phyloP scores from a whole-genome alignment of 2,797 vertebrate species.

The Aselliscus stoliczkanus region DNA sequence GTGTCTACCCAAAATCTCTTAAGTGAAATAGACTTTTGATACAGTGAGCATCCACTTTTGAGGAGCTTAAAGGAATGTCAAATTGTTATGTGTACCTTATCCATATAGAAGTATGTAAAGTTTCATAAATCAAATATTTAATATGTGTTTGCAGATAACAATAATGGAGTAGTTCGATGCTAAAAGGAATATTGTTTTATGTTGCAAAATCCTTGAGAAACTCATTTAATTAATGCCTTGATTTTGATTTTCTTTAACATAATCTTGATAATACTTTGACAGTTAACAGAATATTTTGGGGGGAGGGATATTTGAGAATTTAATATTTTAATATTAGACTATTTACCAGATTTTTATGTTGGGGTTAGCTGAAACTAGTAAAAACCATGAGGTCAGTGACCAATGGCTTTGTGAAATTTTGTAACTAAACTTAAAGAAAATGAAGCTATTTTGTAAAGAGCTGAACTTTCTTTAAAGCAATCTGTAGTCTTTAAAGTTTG shows the following conservation, averaged over 20 bases:
- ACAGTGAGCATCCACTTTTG: background rate
- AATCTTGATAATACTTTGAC: background rate
- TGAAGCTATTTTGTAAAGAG: conserved; percentile 23
- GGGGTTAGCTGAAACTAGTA: background rate
- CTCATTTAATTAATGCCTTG: conserved; percentile 33
- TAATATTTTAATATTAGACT: background rate
- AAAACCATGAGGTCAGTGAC: background rate
- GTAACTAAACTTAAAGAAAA: conserved; percentile 12
- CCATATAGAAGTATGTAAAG: background rate
- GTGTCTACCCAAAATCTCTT: background rate
- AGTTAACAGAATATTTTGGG: background rate
- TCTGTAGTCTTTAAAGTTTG: background rate
- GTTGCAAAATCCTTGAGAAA: background rate
- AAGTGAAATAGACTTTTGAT: background rate
- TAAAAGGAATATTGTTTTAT: background rate
- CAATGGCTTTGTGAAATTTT: background rate
- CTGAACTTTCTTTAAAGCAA: background rate
- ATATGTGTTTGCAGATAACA: conserved; percentile 11
- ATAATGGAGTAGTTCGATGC: background rate
- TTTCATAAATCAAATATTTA: conserved; percentile 26
- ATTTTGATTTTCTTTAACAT: conserved; percentile 35
- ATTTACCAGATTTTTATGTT: conserved; percentile 40
- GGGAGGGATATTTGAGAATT: background rate
- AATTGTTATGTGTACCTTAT: background rate
- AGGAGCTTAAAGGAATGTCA: background rate